Evolutionary conservation across 2,797 vertebrate genomes (phyloP).

Genomic region (Otolemur crassicaudatus): DNA sequence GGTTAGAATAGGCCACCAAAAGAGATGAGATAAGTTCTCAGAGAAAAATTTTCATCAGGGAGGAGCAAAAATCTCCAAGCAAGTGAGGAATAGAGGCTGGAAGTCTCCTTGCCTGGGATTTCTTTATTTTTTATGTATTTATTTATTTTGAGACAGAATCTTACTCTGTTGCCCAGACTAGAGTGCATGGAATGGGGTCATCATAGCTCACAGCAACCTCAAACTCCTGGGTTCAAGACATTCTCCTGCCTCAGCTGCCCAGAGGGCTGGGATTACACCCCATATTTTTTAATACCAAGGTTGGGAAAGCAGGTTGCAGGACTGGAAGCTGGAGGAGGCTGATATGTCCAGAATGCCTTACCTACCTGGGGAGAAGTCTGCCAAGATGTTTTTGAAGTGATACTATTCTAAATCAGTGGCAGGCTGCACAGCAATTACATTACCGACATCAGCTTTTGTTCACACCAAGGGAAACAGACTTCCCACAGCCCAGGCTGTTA

Average conservation of each 20-base stretch:
- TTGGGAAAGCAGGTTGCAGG: neutral
- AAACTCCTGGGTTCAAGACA: no score
- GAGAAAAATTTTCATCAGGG: neutral
- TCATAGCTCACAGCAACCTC: no score
- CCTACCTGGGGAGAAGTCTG: neutral
- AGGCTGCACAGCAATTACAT: neutral
- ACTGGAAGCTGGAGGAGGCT: neutral
- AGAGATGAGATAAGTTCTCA: neutral
- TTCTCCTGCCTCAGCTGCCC: no score
- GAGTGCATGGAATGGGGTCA: no score
- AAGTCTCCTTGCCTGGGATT: neutral
- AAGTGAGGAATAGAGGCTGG: neutral
- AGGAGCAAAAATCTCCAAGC: neutral
- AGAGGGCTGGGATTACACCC: no score
- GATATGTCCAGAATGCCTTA: neutral
- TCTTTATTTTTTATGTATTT: neutral
- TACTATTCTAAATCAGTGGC: conserved; percentile 32
- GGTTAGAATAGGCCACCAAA: neutral
- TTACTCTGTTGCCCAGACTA: no score
- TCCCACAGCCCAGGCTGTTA: neutral
- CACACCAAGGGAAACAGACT: neutral
- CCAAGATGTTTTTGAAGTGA: conserved; percentile 50
- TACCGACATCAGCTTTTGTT: conserved; percentile 2
- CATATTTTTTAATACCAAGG: conserved; percentile 52
- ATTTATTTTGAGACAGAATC: no score